A percentile compares a stretch with the other conserved stretches of the same genome.
phyloP scores from a whole-genome alignment of 2,113 vertebrate species.

The Erinaceus europaeus region DNA sequence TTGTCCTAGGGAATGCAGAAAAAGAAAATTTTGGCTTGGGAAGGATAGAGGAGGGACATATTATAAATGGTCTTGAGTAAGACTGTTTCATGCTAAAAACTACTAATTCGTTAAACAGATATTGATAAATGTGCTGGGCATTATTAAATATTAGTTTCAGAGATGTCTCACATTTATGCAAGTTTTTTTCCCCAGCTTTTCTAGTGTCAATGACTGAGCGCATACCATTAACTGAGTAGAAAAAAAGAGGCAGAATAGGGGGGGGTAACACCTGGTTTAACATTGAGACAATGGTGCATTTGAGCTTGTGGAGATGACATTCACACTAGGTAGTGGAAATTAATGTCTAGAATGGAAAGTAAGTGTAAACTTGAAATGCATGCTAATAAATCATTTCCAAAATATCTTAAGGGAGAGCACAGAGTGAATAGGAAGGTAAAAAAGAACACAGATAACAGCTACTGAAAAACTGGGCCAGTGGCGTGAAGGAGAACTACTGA shows the following conservation, averaged over 20 bases:
- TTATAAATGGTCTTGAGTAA: not conserved
- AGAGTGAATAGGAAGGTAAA: not conserved
- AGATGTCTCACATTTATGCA: not conserved
- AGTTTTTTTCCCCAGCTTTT: not conserved
- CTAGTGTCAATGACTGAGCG: not conserved
- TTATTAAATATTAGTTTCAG: not conserved
- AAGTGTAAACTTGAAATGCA: not conserved
- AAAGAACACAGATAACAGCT: not conserved
- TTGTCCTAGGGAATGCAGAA: not conserved
- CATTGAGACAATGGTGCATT: not conserved
- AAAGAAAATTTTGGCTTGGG: constrained; percentile 1
- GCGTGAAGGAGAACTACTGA: no score
- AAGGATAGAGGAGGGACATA: not conserved
- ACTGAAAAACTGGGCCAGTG: not conserved
- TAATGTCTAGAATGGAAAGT: not conserved
- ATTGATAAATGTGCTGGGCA: not conserved
- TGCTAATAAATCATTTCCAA: not conserved
- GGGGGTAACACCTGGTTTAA: not conserved
- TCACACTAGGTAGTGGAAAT: not conserved
- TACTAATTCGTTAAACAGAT: not conserved
- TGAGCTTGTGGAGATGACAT: not conserved
- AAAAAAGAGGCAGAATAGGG: not conserved
- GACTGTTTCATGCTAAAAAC: not conserved
- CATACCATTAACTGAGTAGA: not conserved
- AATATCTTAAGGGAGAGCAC: not conserved